phyloP scores from a whole-genome alignment of 2,113 vertebrate genomes.

The Pongo pygmaeus region DNA sequence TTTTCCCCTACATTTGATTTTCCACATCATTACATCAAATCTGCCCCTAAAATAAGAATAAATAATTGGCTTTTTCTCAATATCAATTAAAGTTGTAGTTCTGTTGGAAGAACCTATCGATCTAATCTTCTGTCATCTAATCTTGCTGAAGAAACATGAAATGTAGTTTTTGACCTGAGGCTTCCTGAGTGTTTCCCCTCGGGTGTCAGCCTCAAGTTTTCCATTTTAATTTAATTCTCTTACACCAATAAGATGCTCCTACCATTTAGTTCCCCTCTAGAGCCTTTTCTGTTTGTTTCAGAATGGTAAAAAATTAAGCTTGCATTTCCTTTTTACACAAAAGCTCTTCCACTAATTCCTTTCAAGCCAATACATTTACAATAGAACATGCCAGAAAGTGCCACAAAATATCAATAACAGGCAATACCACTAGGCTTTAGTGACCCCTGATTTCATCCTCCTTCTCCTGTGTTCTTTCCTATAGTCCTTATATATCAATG shows the following conservation, averaged over 20 bases:
- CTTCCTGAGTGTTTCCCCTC: neutral
- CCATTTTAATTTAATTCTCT: constrained; percentile 32
- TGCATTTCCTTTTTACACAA: neutral
- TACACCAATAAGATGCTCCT: neutral
- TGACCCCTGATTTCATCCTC: neutral
- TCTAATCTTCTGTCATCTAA: neutral
- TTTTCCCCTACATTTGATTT: neutral
- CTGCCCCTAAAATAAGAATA: constrained; percentile 18
- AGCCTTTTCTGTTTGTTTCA: neutral
- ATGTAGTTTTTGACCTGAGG: neutral
- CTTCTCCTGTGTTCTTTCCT: neutral
- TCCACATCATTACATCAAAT: neutral
- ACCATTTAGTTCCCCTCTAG: neutral
- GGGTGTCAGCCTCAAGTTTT: neutral
- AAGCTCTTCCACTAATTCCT: neutral
- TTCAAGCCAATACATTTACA: neutral
- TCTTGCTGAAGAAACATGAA: constrained; percentile 34
- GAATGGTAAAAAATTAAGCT: constrained; percentile 41
- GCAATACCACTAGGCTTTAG: neutral
- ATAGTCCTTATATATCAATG: neutral
- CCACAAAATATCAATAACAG: neutral
- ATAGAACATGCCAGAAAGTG: neutral
- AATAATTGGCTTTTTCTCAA: constrained; percentile 45
- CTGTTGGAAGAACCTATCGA: constrained; percentile 15
- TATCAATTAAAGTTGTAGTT: constrained; percentile 37